A percentile compares a stretch with the other conserved stretches of the same genome.
Evolutionary conservation across 2,888 invertebrate genomes (phyloP).

Genomic region (Scaptomyza cyrtandrae): DNA sequence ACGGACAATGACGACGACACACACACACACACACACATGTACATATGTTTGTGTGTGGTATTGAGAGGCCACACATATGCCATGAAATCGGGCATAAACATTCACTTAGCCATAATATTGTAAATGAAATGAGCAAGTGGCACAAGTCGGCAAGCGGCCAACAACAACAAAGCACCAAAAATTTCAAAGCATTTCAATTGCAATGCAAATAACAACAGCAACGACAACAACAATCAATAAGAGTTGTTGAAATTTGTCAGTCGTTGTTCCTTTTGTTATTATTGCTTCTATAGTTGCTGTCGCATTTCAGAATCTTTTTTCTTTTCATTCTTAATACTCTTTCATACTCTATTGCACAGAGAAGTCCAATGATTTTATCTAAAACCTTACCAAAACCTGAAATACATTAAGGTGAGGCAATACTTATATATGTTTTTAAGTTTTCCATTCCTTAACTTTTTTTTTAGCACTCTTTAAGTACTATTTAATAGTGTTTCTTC

Average conservation of each 20-base stretch:
- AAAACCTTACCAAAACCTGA: too few relatives aligned
- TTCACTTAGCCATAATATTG: slow-evolving; percentile 60
- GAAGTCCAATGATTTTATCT: background rate
- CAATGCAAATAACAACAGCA: slow-evolving; percentile 19
- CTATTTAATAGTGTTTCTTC: too few relatives aligned
- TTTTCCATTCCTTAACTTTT: too few relatives aligned
- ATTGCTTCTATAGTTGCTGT: slow-evolving; percentile 8
- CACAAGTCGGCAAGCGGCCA: slow-evolving; percentile 27
- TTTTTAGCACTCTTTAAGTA: too few relatives aligned
- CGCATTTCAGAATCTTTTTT: slow-evolving; percentile 10
- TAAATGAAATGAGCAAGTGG: slow-evolving; percentile 58
- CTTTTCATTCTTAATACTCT: background rate
- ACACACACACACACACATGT: background rate
- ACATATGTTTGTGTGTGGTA: background rate
- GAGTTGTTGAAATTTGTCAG: slow-evolving; percentile 36
- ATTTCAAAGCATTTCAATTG: slow-evolving; percentile 61
- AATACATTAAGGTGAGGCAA: too few relatives aligned
- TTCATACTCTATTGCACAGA: slow-evolving; percentile 9
- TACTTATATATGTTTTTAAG: too few relatives aligned
- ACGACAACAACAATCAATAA: background rate
- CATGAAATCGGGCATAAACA: slow-evolving; percentile 60
- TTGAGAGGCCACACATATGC: slow-evolving; percentile 33
- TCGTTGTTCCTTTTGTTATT: slow-evolving; percentile 1
- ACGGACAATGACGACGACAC: slow-evolving; percentile 1
- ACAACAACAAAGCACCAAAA: slow-evolving; percentile 23